Conservation (phyloP, 2,797 vertebrate genomes). For the Leptodactylus fallax region DNA sequence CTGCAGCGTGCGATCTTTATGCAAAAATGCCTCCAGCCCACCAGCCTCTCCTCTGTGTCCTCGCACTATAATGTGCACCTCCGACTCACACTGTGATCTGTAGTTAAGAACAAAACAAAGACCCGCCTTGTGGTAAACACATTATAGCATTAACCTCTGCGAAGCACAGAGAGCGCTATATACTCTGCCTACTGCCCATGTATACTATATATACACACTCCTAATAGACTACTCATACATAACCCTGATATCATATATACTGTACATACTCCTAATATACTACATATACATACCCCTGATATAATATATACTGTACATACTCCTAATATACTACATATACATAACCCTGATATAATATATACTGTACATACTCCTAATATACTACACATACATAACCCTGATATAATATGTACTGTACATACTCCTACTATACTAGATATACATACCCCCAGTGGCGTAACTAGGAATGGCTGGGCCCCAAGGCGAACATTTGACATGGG, state of each 20-base stretch:
- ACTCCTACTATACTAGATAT: background rate
- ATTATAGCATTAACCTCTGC: slow-evolving; percentile 37
- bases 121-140: slow-evolving; percentile 19
- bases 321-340: background rate
- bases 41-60: slow-evolving; percentile 42
- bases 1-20: slow-evolving; percentile 73
- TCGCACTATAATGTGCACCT: slow-evolving; percentile 38
- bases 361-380: background rate
- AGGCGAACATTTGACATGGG: no score
- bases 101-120: slow-evolving; percentile 17
- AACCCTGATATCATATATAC: background rate
- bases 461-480: no score
- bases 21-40: slow-evolving; percentile 55
- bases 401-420: background rate
- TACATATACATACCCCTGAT: background rate
- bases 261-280: background rate
- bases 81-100: slow-evolving; percentile 26
- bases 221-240: background rate
- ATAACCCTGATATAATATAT: background rate
- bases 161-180: background rate
- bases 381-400: background rate
- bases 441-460: no score
- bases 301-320: background rate
- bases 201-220: background rate
- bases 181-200: background rate